phyloP scores from a whole-genome alignment of 2,888 invertebrate genomes.

The Plebejus anna region DNA sequence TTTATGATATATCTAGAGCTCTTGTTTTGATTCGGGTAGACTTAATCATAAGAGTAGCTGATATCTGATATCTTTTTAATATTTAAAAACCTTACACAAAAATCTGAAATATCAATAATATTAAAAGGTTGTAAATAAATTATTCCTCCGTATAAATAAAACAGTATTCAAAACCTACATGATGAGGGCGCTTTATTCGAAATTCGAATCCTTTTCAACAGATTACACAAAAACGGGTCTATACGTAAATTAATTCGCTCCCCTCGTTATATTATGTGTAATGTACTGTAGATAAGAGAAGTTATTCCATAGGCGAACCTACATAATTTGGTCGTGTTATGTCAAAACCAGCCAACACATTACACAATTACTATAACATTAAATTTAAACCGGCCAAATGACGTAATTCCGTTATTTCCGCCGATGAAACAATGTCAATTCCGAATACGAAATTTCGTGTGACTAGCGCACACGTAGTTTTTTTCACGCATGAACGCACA shows the following conservation, averaged over 20 bases:
- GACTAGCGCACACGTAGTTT: too few relatives aligned
- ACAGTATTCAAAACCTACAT: background rate
- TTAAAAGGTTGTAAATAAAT: background rate
- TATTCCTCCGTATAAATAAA: background rate
- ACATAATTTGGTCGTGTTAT: background rate
- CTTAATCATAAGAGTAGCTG: too few relatives aligned
- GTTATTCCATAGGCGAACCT: background rate
- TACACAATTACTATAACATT: too few relatives aligned
- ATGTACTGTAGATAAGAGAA: too few relatives aligned
- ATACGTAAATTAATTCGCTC: background rate
- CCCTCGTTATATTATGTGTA: background rate
- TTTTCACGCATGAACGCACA: too few relatives aligned
- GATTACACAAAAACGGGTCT: background rate
- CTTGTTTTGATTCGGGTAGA: too few relatives aligned
- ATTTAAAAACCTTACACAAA: background rate
- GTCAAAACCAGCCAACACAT: background rate
- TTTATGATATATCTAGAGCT: too few relatives aligned
- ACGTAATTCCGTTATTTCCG: too few relatives aligned
- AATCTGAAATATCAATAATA: background rate
- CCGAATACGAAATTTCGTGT: too few relatives aligned
- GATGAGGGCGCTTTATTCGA: conserved; percentile 1
- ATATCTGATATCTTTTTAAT: background rate
- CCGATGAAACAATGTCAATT: too few relatives aligned
- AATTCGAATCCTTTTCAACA: conserved; percentile 8
- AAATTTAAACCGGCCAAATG: too few relatives aligned